Percentiles rank a stretch among this genome's conserved stretches.
Evolutionary conservation across 2,113 vertebrate genomes (phyloP).

Genomic region (Connochaetes taurinus): DNA sequence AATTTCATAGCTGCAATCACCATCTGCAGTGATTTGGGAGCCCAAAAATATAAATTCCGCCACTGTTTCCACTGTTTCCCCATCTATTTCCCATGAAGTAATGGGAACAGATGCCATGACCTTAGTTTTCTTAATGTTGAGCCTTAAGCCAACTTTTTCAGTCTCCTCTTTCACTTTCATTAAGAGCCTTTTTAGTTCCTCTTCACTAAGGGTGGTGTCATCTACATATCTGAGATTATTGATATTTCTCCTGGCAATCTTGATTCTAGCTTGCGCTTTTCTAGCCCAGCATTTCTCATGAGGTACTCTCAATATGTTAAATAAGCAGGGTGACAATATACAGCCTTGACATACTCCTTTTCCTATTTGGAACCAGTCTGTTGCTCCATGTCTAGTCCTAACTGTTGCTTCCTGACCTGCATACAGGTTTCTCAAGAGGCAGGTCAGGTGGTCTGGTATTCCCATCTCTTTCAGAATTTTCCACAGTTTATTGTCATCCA

Average conservation of each 20-base stretch:
- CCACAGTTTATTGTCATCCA: no score
- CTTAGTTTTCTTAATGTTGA: no score
- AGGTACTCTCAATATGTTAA: no score
- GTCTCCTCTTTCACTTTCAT: background rate
- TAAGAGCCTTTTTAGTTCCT: background rate
- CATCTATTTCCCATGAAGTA: no score
- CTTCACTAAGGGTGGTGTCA: background rate
- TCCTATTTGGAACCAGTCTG: background rate
- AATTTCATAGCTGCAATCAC: no score
- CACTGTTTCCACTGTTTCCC: no score
- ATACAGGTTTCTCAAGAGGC: background rate
- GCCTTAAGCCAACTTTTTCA: background rate
- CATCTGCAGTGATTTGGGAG: no score
- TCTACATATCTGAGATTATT: background rate
- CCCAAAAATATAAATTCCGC: no score
- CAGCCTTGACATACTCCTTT: background rate
- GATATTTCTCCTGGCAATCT: background rate
- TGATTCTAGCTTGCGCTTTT: no score
- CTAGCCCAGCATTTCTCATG: no score
- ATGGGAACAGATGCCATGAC: no score
- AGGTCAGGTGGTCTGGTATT: background rate
- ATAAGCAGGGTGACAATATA: background rate
- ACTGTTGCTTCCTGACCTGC: background rate
- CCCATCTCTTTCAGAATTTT: no score
- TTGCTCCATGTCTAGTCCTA: background rate